Base-by-base conservation (phyloP, 2,888 invertebrate species). In the Andrena haemorrhoa region DNA sequence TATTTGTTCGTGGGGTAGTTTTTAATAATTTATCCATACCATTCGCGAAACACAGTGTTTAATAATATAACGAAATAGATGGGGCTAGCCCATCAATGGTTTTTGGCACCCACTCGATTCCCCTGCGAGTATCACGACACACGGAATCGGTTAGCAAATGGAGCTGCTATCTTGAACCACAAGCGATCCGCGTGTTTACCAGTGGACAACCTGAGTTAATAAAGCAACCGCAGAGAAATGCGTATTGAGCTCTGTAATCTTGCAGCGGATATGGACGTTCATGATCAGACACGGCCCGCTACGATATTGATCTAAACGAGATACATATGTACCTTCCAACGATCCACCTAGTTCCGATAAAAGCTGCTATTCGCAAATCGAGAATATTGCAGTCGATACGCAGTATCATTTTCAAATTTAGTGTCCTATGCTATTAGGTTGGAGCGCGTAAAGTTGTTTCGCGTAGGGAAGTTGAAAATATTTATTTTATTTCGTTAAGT, bases 141-240 rank as follows among this genome's bases (percentile, higher is more conserved):
- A 20, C 23, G 12, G 20, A 70, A 35, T 47, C 26, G 65, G 26
- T 60, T 31, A 26, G 20, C 20, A 35, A 60, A 69, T 76, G 64
- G 53, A 75, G 72, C 63, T 47, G 63, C 23, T 63, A 61, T 35
- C 75, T 66, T 68, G 71, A 58, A 72, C 41, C 56, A 68, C 66
- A 66, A 47, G 20, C 61, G 61, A 23, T 53, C n/a, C 58, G 70
- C 53, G 26, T 77, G 72, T 77, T 77, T 82, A 71, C 71, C 33
- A 29, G 64, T 35, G 29, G 66, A 68, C 70, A 56, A 53, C 12
- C 64, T 49, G 33, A 63, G 75, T 83, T 83, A 78, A 83, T 83
- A 83, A 83, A 78, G 64, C 68, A 71, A 82, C 83, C 82, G 29
- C 82, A 68, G 71, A 77, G 66, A 77, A 82, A 83, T 71, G 82